Percentiles rank a stretch among this genome's conserved stretches.
Conservation (phyloP, 2,113 vertebrate genomes). For the Oryzias celebensis region DNA sequence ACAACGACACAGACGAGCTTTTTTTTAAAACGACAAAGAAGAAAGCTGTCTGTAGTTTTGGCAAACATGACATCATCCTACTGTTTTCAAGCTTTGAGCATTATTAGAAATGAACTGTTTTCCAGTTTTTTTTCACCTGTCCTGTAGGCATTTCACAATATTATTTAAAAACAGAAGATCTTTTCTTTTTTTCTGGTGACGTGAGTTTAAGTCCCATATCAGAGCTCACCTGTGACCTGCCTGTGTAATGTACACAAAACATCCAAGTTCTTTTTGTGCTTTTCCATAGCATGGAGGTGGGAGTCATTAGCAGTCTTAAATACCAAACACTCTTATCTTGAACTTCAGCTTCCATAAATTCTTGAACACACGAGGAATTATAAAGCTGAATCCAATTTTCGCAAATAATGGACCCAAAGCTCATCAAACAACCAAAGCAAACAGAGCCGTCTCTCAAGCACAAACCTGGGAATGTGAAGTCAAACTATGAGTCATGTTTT, state of each 20-base stretch:
- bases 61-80: too few relatives aligned
- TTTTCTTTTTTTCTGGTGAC: slow-evolving; percentile 3
- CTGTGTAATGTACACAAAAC: not conserved
- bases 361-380: not conserved
- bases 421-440: too few relatives aligned
- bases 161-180: slow-evolving; percentile 6
- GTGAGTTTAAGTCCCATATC: slow-evolving; percentile 13
- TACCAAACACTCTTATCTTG: not conserved
- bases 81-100: not conserved
- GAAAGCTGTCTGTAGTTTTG: too few relatives aligned
- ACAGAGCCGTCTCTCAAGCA: too few relatives aligned
- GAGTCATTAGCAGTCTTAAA: not conserved
- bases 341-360: not conserved
- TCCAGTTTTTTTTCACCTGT: not conserved
- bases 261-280: slow-evolving; percentile 22
- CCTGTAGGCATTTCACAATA: slow-evolving; percentile 1
- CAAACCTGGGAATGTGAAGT: not conserved
- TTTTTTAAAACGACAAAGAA: not conserved
- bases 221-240: slow-evolving; percentile 18
- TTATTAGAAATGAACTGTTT: not conserved
- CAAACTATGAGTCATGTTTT: not conserved
- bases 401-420: not conserved
- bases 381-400: not conserved
- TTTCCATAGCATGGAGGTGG: slow-evolving; percentile 12
- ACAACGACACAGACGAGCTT: not conserved